Evolutionary conservation across 2,797 vertebrate genomes (phyloP).

Genomic region (Apogon talboti): DNA sequence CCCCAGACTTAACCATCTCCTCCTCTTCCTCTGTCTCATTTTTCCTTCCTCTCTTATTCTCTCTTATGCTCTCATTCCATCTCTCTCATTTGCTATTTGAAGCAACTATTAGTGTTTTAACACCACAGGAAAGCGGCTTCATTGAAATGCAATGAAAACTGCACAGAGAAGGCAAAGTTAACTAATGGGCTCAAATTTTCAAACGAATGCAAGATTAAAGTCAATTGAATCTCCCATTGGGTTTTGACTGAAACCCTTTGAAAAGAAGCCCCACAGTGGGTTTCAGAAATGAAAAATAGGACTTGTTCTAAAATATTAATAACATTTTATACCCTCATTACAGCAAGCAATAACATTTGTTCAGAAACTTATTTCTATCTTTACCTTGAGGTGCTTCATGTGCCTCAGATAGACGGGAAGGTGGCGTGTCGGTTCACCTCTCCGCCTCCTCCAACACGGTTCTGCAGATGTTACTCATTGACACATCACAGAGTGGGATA

Average conservation of each 20-base stretch:
- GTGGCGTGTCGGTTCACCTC: conserved; percentile 46
- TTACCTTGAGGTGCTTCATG: conserved; percentile 75
- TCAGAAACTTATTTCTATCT: conserved; percentile 78
- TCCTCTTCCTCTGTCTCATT: conserved; percentile 28
- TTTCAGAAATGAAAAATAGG: conserved; percentile 88
- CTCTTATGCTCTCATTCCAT: conserved; percentile 57
- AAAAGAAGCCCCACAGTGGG: conserved; percentile 86
- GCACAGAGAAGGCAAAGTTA: conserved; percentile 86
- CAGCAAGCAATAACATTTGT: conserved; percentile 85
- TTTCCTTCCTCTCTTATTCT: conserved; percentile 59
- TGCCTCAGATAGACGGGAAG: conserved; percentile 33
- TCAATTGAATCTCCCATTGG: conserved; percentile 88
- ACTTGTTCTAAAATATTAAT: conserved; percentile 89
- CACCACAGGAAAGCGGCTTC: conserved; percentile 85
- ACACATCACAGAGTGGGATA: conserved; percentile 50
- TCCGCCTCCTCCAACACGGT: conserved; percentile 4
- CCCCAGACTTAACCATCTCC: conserved; percentile 46
- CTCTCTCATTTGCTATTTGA: conserved; percentile 81
- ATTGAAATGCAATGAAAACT: conserved; percentile 88
- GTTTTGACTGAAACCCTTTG: conserved; percentile 87
- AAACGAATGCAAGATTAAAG: conserved; percentile 90
- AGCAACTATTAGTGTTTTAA: conserved; percentile 87
- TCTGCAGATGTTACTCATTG: conserved; percentile 55
- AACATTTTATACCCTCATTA: conserved; percentile 89
- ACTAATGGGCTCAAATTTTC: conserved; percentile 90